Percentiles rank a stretch among this genome's conserved stretches.
phyloP scores from a whole-genome alignment of 2,888 invertebrate genomes.

The Thymelicus lineola region DNA sequence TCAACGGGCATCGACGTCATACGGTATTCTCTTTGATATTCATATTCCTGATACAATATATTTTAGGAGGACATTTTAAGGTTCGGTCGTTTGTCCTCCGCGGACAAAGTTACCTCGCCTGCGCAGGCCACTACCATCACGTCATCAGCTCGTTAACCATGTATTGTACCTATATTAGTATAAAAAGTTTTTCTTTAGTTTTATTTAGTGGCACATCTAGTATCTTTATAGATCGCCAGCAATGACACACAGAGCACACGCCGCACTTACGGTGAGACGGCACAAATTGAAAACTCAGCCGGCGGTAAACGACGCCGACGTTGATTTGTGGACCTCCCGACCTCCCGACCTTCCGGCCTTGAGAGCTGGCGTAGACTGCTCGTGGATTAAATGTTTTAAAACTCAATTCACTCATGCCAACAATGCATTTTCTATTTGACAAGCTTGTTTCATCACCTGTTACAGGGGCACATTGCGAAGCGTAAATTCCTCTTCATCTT shows the following conservation, averaged over 20 bases:
- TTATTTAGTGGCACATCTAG: not conserved
- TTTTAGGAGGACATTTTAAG: too few relatives aligned
- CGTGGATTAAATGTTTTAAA: slow-evolving; percentile 41
- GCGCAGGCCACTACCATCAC: too few relatives aligned
- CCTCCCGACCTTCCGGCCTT: slow-evolving; percentile 40
- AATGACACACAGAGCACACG: slow-evolving; percentile 50
- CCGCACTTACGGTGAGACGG: slow-evolving; percentile 72
- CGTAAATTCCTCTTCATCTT: too few relatives aligned
- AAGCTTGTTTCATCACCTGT: too few relatives aligned
- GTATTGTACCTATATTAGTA: too few relatives aligned
- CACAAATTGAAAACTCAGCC: slow-evolving; percentile 78
- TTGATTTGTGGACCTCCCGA: slow-evolving; percentile 67
- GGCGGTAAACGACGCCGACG: slow-evolving; percentile 70
- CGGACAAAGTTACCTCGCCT: too few relatives aligned
- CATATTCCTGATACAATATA: too few relatives aligned
- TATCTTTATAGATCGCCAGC: slow-evolving; percentile 32
- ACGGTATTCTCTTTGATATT: too few relatives aligned
- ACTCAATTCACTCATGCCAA: slow-evolving; percentile 3
- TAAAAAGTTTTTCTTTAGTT: not conserved
- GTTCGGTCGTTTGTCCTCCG: too few relatives aligned
- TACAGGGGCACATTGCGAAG: too few relatives aligned
- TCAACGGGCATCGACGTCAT: too few relatives aligned
- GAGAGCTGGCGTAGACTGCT: not conserved
- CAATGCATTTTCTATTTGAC: not conserved
- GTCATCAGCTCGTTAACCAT: too few relatives aligned